A percentile compares a stretch with the other conserved stretches of the same genome.
phyloP scores from a whole-genome alignment of 2,113 vertebrate species.

The Tretioscincus oriximinensis region DNA sequence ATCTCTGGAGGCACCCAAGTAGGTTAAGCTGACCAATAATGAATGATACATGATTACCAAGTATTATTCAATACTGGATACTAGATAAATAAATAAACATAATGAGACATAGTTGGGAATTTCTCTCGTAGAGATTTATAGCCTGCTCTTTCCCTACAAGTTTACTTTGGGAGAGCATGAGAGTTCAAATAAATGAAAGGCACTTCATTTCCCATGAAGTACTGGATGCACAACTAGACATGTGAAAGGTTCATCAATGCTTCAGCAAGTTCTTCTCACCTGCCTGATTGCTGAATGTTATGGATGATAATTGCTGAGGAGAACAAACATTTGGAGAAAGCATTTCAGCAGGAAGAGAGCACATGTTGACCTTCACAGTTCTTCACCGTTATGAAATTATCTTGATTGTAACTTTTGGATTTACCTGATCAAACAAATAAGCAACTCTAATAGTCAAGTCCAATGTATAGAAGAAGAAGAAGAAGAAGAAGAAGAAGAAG shows the following conservation, averaged over 20 bases:
- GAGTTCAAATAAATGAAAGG: background rate
- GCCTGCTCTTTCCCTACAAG: background rate
- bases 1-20: background rate
- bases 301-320: background rate
- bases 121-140: background rate
- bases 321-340: background rate
- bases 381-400: background rate
- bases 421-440: background rate
- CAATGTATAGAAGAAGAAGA: no score
- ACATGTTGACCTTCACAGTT: background rate
- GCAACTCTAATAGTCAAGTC: background rate
- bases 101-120: background rate
- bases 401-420: background rate
- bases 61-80: background rate
- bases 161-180: rapidly evolving
- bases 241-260: background rate
- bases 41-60: background rate
- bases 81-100: background rate
- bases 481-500: no score
- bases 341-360: background rate
- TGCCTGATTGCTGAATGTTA: background rate
- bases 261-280: background rate
- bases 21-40: background rate
- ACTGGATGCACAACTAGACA: rapidly evolving
- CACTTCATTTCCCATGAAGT: background rate